Evolutionary conservation across 2,888 invertebrate genomes (phyloP).

Genomic region (Cyclophora punctaria): DNA sequence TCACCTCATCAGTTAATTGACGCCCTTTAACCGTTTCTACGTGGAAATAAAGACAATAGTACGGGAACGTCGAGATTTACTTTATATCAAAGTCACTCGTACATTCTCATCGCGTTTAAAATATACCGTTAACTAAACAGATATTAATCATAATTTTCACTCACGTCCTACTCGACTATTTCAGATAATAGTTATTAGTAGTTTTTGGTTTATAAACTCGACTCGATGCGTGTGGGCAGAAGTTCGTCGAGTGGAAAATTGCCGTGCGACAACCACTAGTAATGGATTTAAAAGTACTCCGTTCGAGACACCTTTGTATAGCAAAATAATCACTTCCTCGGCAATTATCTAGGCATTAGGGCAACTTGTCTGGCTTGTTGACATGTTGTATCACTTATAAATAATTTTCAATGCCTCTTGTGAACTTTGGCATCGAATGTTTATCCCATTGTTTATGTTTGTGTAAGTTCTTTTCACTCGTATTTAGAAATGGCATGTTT

Average conservation of each 20-base stretch:
- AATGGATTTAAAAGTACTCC: constrained; percentile 70
- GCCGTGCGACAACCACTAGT: constrained; percentile 63
- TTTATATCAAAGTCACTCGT: constrained; percentile 12
- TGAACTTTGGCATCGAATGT: neutral
- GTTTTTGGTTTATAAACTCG: constrained; percentile 51
- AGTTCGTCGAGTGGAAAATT: constrained; percentile 66
- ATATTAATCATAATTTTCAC: constrained; percentile 75
- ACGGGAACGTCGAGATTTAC: constrained; percentile 7
- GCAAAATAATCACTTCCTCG: constrained; percentile 67
- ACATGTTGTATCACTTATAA: constrained; percentile 21
- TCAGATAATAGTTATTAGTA: constrained; percentile 71
- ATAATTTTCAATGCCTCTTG: constrained; percentile 9
- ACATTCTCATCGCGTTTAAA: constrained; percentile 37
- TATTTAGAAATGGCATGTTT: too few relatives aligned
- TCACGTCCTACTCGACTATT: constrained; percentile 60
- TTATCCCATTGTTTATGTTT: too few relatives aligned
- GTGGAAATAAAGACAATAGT: constrained; percentile 13
- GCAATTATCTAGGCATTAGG: constrained; percentile 42
- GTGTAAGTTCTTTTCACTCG: neutral
- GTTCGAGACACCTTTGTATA: constrained; percentile 53
- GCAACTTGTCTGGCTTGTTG: constrained; percentile 34
- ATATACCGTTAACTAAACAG: constrained; percentile 67
- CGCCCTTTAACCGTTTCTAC: constrained; percentile 48
- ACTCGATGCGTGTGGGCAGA: constrained; percentile 61
- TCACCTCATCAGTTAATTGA: constrained; percentile 44